Percentiles rank a stretch among this genome's conserved stretches.
Evolutionary conservation across 1,140 invertebrate species (phyloP).

Genomic region (Nasonia longicornis): DNA sequence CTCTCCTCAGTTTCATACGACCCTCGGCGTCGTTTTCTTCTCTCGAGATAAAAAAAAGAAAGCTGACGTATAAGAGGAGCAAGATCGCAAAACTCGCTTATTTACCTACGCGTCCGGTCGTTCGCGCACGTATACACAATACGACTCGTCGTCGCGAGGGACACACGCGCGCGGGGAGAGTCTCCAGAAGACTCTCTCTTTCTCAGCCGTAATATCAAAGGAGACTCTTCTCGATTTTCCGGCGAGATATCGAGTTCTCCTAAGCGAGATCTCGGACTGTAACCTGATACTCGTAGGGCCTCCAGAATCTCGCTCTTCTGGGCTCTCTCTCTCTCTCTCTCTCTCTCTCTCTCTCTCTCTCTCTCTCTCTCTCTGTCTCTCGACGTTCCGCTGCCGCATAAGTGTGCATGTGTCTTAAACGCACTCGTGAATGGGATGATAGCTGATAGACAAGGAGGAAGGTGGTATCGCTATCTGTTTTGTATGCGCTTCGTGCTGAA

Average conservation of each 20-base stretch:
- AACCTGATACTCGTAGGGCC: constrained; percentile 34
- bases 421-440: background rate
- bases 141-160: background rate
- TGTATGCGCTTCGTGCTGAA: background rate
- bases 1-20: background rate
- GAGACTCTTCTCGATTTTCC: constrained; percentile 43
- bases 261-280: constrained; percentile 35
- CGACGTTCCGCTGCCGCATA: background rate
- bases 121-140: background rate
- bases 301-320: background rate
- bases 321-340: background rate
- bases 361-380: too few species aligned
- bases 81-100: background rate
- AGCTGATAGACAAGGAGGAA: background rate
- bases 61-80: background rate
- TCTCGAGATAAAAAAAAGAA: background rate
- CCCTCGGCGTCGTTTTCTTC: background rate
- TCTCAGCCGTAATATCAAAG: background rate
- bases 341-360: background rate
- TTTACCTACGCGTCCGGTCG: background rate
- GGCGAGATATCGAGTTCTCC: constrained; percentile 43
- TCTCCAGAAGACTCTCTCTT: background rate
- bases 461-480: background rate
- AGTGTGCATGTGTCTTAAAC: background rate
- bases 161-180: background rate